Base-by-base conservation (phyloP, 1,140 invertebrate genomes). In the Drosophila tani region DNA sequence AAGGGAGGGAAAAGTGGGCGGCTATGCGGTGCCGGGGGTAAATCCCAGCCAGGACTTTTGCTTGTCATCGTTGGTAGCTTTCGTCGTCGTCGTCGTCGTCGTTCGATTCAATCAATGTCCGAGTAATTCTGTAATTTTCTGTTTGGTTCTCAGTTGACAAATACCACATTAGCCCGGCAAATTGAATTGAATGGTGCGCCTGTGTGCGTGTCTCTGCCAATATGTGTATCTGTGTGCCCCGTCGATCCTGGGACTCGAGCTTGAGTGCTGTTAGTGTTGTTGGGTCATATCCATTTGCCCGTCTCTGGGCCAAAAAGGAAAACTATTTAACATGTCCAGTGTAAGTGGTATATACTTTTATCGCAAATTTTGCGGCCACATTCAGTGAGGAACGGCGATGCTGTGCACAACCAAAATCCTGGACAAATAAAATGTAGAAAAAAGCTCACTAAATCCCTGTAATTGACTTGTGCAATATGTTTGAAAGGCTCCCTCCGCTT, bases 101-200 rank as follows among this genome's bases (percentile, higher is more conserved):
- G 75, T 82, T 82, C 81, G 81, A 88, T 88, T 88, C 84, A 88
- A 88, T 88, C 84, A 88, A 88, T 88, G 84, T 84, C 84, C 84
- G 74, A 88, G 84, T 88, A 88, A 88, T 88, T 88, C 84, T 81
- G 84, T 88, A 88, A 88, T 88, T 88, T 88, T 83, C 83, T 87
- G 76, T 87, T 77, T 68, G 55, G 64, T 67, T 75, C 69, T 87
- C 76, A 78, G 84, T 88, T 88, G 81, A 88, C 84, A 88, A 88
- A 88, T 88, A 87, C 85, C 84, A 88, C 84, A 88, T 88, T 88
- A 88, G 84, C 77, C 85, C 74, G 79, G 84, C 81, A 88, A 88
- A 88, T 88, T 88, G 84, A 88, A 88, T 88, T 88, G 81, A 81
- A 87, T 87, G 79, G 60, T 75, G 80, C 50, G 78, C 59, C 77